Evolutionary conservation across 2,888 invertebrate species (phyloP), one percentile per base, ranked within the genome.

Genomic region (Nematopogon swammerdamellus): DNA sequence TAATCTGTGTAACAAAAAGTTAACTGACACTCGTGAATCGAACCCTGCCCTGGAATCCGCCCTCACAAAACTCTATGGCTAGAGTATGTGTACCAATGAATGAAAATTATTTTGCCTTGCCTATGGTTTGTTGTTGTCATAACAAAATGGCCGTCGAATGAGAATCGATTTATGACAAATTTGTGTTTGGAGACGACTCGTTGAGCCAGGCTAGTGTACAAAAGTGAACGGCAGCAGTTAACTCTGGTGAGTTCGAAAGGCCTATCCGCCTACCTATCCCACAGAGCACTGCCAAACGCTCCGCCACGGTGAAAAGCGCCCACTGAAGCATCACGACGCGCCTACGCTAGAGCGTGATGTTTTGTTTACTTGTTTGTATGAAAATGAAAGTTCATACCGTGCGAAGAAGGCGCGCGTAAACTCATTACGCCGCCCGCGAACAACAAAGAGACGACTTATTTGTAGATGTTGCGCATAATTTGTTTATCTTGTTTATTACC

Each of bases 71-170:
- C 25, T 25, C 25, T 6, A 6, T 8, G 4, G 25, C 8, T 8
- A 25, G 4, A 4, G 25, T n/a, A 25, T 25, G 25, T 25, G 25
- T 25, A 25, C 8, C 5, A 25, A 25, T 8, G 25, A 25, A 25
- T 25, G 8, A 25, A 25, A 25, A 25, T 6, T 6, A 25, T 25
- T 8, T 25, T 25, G 25, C 8, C 2, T 30, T 47, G 36, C 30
- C 19, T 29, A 29, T 48, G 52, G 36, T 19, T 29, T 49, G 48
- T 53, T 55, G 54, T 55, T 55, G 55, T 54, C 55, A 55, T 54
- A 55, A 55, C 55, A 55, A 55, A 52, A 55, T 55, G 55, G 55
- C 55, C 52, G 54, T 53, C 54, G 50, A 44, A 48, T 53, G 50
- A 53, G 52, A 51, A 52, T 53, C 52, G 52, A 53, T 53, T 50